Base-by-base conservation (phyloP, 2,113 vertebrate genomes). In the Indicator maculatus region DNA sequence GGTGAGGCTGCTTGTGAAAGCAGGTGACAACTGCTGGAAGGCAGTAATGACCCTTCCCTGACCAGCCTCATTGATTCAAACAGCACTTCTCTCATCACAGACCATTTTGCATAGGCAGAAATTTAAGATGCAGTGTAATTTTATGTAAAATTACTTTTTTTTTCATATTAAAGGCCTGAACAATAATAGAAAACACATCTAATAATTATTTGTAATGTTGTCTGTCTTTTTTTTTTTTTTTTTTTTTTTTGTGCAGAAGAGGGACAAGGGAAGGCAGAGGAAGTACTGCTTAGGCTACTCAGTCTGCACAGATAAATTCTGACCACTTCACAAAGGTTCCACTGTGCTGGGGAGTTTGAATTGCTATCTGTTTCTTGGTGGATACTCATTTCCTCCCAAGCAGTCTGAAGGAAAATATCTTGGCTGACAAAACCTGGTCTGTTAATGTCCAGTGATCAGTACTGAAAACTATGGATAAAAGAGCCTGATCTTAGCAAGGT, bases 341-440 rank as follows among this genome's bases (percentile, higher is more conserved):
- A 90, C 73, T 96, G 87, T 96, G 82, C 89, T 89, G 23, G 18
- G n/a, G 58, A 85, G 23, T 67, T 93, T 95, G 52, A 94, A 95
- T 89, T 80, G 71, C 80, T 91, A 75, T 93, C 86, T 92, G 71
- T 94, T 90, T 84, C 76, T 61, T 86, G 73, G 59, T 90, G 20
- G 86, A 88, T 66, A 86, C 33, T 73, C 18, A 89, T 70, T 90
- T 78, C 84, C 82, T 93, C 52, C 64, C 71, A 80, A 84, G 63
- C 44, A 94, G 55, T 77, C 60, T 63, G 56, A 86, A 73, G 78
- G 53, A 96, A 91, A 91, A 75, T 89, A 89, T 41, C 82, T 91
- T 31, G 27, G 75, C 75, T 92, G 91, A 31, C 59, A 78, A 88
- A 93, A 88, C 76, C 13, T 31, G 24, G 16, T 16, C 53, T 88